Percentiles rank a stretch among this genome's conserved stretches.
These are phyloP conservation scores for Blastobasis lacticolella DNA, from an alignment of 2,888 invertebrate genomes.

Conservation along the genomic window DNA sequence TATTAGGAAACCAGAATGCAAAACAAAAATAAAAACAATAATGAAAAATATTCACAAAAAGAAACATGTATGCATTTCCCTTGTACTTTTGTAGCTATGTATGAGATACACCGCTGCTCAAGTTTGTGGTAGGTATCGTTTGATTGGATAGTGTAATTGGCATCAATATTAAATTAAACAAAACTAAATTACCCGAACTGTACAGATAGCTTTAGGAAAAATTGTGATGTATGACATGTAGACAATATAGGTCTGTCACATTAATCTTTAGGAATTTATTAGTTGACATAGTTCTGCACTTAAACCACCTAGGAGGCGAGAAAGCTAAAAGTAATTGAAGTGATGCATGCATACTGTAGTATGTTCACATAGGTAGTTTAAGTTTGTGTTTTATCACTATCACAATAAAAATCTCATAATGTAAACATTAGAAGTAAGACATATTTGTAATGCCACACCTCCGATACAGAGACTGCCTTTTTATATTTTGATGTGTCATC, in stretches of 20 bases:
- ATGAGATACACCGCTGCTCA: constrained; percentile 61
- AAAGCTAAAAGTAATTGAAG: constrained; percentile 44
- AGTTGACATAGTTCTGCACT: constrained; percentile 67
- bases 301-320: constrained; percentile 56
- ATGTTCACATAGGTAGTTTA: constrained; percentile 67
- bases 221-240: constrained; percentile 76
- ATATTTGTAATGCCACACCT: constrained; percentile 71
- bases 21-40: constrained; percentile 3
- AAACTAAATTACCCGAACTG: constrained; percentile 58
- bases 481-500: constrained; percentile 64
- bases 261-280: constrained; percentile 61
- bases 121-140: constrained; percentile 25
- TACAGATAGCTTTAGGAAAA: constrained; percentile 75
- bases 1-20: constrained; percentile 50
- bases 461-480: constrained; percentile 76
- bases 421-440: constrained; percentile 68
- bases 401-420: constrained; percentile 72
- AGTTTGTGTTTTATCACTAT: constrained; percentile 70
- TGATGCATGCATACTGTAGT: constrained; percentile 64
- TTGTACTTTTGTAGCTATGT: constrained; percentile 39
- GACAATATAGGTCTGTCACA: constrained; percentile 75
- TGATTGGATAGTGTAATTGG: constrained; percentile 47
- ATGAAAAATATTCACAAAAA: too few relatives aligned
- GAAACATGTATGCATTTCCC: constrained; percentile 9
- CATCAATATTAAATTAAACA: constrained; percentile 32